A percentile compares a stretch with the other conserved stretches of the same genome.
Evolutionary conservation across 1,140 invertebrate species (phyloP).

Genomic region (Drosophila subobscura): DNA sequence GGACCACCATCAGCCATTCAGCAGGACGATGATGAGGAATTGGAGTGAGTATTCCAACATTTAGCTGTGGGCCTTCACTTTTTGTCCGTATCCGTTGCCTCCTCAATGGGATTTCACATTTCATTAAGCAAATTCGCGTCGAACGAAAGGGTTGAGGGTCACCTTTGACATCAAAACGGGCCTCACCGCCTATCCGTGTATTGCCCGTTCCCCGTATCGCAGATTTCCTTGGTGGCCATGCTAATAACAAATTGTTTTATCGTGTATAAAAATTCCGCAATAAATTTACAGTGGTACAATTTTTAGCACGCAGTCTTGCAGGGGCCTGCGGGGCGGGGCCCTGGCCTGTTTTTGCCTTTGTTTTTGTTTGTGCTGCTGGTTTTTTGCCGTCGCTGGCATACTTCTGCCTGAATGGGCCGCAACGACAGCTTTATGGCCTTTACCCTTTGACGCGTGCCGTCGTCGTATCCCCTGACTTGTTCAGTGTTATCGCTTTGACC

Average conservation of each 20-base stretch:
- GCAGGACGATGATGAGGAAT: conserved; percentile 86
- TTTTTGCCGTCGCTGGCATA: conserved; percentile 19
- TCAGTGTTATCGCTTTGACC: conserved; percentile 78
- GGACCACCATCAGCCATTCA: conserved; percentile 45
- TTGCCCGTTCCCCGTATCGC: neutral
- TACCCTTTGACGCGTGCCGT: conserved; percentile 65
- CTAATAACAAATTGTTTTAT: conserved; percentile 83
- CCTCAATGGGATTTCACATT: conserved; percentile 69
- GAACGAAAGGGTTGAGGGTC: conserved; percentile 49
- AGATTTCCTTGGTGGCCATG: conserved; percentile 64
- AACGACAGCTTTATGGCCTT: conserved; percentile 72
- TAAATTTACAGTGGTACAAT: conserved; percentile 64
- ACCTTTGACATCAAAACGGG: conserved; percentile 32
- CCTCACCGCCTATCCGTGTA: neutral
- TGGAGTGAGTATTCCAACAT: conserved; percentile 69
- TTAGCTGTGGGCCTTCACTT: conserved; percentile 18
- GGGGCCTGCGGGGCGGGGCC: conserved; percentile 1
- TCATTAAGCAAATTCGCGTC: conserved; percentile 76
- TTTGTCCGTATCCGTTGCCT: conserved; percentile 33
- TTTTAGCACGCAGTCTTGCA: conserved; percentile 64
- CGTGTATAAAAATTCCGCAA: conserved; percentile 77
- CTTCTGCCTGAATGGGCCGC: conserved; percentile 47
- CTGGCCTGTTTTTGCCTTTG: conserved; percentile 28
- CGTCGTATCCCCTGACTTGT: conserved; percentile 68
- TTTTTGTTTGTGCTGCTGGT: conserved; percentile 9